These are phyloP conservation scores for Scaptomyza polygonia DNA, from an alignment of 2,888 invertebrate species.

Conservation along the genomic window DNA sequence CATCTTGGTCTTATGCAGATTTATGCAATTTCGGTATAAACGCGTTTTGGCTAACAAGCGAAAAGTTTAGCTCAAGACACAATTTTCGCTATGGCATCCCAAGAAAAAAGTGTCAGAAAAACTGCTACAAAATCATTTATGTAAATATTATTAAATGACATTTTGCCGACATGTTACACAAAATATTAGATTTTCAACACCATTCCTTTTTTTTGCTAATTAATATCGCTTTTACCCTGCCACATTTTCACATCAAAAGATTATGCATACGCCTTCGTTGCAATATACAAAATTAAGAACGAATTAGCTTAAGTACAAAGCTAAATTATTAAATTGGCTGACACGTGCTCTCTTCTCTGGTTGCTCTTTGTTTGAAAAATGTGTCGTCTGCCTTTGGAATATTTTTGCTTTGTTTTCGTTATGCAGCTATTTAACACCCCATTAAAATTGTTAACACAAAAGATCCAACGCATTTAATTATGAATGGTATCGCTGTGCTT, in stretches of 20 bases:
- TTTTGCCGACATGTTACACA: slow-evolving; percentile 24
- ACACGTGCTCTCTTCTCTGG: slow-evolving; percentile 19
- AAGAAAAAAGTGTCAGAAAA: slow-evolving; percentile 35
- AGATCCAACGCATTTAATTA: slow-evolving; percentile 48
- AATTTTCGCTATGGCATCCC: slow-evolving; percentile 38
- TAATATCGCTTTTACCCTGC: slow-evolving; percentile 31
- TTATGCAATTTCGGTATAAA: slow-evolving; percentile 54
- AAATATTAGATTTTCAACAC: slow-evolving; percentile 31
- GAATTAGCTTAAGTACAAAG: slow-evolving; percentile 42
- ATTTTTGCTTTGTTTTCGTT: slow-evolving; percentile 20
- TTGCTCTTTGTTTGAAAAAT: not conserved
- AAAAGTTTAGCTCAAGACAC: slow-evolving; percentile 38
- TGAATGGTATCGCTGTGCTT: slow-evolving; percentile 18
- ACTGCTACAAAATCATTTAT: slow-evolving; percentile 55
- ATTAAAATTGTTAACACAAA: slow-evolving; percentile 52
- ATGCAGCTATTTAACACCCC: slow-evolving; percentile 45
- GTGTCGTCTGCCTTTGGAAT: slow-evolving; percentile 11
- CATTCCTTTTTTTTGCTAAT: slow-evolving; percentile 44
- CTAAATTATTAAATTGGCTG: slow-evolving; percentile 47
- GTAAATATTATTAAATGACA: slow-evolving; percentile 46
- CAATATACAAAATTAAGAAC: slow-evolving; percentile 27
- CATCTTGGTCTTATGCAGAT: slow-evolving; percentile 30
- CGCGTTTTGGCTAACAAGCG: slow-evolving; percentile 44
- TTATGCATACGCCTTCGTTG: slow-evolving; percentile 27
- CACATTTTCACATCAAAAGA: slow-evolving; percentile 59